Evolutionary conservation across 2,113 vertebrate genomes (phyloP).

Genomic region (Amblyopsis rosae): DNA sequence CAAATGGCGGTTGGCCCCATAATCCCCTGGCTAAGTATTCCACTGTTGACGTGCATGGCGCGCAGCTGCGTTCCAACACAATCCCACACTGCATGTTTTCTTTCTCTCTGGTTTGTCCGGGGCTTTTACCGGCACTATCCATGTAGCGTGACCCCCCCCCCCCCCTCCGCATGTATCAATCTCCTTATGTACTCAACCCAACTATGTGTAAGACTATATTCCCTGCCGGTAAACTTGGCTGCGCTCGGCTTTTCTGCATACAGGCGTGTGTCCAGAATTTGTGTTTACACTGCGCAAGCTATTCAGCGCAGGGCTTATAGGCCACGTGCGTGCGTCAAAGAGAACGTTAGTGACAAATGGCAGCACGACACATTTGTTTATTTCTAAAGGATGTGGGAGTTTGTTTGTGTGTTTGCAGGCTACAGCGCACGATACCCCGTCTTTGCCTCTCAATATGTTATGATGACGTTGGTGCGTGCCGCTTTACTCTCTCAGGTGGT

Average conservation of each 20-base stretch:
- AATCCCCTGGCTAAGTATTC: slow-evolving; percentile 67
- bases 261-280: slow-evolving; percentile 25
- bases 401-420: slow-evolving; percentile 62
- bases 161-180: slow-evolving; percentile 19
- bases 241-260: slow-evolving; percentile 15
- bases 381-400: slow-evolving; percentile 47
- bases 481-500: not conserved
- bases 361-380: slow-evolving; percentile 13
- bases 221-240: slow-evolving; percentile 31
- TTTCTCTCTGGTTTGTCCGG: slow-evolving; percentile 27
- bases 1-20: slow-evolving; percentile 59
- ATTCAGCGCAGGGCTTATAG: not conserved
- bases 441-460: slow-evolving; percentile 26
- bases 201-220: slow-evolving; percentile 7
- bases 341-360: not conserved
- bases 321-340: not conserved
- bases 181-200: slow-evolving; percentile 34
- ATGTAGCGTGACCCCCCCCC: slow-evolving; percentile 30
- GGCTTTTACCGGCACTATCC: slow-evolving; percentile 10
- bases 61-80: slow-evolving; percentile 56
- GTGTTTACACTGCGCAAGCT: not conserved
- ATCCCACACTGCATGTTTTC: slow-evolving; percentile 18
- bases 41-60: slow-evolving; percentile 49
- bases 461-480: no score
- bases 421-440: slow-evolving; percentile 7